Conservation (phyloP, 2,888 invertebrate genomes). For the Cheilosia vernalis region DNA sequence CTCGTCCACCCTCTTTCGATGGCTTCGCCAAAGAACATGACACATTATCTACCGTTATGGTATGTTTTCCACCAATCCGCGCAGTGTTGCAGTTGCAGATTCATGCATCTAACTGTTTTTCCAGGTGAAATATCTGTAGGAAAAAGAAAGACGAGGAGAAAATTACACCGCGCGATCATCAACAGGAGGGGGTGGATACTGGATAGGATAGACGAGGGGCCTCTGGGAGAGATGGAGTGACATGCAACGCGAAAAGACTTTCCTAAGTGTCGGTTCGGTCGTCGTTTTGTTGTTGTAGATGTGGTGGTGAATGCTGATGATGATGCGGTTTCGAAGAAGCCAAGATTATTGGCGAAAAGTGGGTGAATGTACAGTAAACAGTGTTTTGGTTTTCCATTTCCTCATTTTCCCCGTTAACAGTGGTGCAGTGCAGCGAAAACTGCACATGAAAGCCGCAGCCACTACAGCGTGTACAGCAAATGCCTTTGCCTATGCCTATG, state of each 20-base stretch:
- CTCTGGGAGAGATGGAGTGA: conserved; percentile 50
- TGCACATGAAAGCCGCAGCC: conserved; percentile 45
- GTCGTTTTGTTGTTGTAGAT: conserved; percentile 5
- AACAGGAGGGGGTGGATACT: conserved; percentile 39
- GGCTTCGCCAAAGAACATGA: conserved; percentile 37
- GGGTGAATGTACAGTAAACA: conserved; percentile 83
- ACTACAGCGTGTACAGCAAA: not conserved
- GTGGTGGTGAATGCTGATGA: not conserved
- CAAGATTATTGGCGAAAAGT: conserved; percentile 78
- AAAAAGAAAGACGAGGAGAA: conserved; percentile 48
- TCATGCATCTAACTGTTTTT: conserved; percentile 71
- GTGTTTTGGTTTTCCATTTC: conserved; percentile 81
- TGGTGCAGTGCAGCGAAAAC: conserved; percentile 61
- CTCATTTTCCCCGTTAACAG: conserved; percentile 79
- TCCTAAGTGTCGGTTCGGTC: conserved; percentile 58
- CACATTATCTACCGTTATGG: conserved; percentile 72
- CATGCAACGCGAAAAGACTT: conserved; percentile 73
- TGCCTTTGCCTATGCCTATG: not conserved
- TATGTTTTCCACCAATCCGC: conserved; percentile 56
- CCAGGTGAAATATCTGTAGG: conserved; percentile 56
- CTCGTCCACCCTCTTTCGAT: conserved; percentile 34
- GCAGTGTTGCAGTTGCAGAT: conserved; percentile 61
- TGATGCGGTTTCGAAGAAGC: conserved; percentile 7
- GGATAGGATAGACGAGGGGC: conserved; percentile 12
- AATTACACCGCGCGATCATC: conserved; percentile 45